phyloP scores from a whole-genome alignment of 2,888 invertebrate species.

The Trichopoda pennipes region DNA sequence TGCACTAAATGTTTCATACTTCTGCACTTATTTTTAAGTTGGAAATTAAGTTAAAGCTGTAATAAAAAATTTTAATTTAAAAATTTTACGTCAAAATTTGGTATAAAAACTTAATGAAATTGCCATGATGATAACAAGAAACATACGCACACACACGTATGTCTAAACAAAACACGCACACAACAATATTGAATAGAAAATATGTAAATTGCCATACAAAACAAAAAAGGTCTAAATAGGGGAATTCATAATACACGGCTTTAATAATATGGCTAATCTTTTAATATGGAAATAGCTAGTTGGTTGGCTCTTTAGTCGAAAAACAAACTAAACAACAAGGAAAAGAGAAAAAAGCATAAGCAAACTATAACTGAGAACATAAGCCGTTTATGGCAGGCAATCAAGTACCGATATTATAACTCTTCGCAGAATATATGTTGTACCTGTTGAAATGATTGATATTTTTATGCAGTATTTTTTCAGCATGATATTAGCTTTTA shows the following conservation, averaged over 20 bases:
- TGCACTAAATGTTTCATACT: not conserved
- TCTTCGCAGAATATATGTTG: constrained; percentile 19
- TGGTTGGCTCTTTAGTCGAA: constrained; percentile 3
- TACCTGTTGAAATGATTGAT: not conserved
- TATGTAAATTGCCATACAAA: constrained; percentile 31
- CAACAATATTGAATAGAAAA: constrained; percentile 23
- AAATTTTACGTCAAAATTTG: constrained; percentile 72
- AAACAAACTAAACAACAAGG: not conserved
- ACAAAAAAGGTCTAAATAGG: constrained; percentile 21
- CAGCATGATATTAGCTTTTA: not conserved
- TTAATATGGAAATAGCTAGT: constrained; percentile 6
- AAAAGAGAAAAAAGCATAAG: not conserved
- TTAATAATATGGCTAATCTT: constrained; percentile 32
- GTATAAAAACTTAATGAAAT: constrained; percentile 76
- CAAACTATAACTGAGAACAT: not conserved
- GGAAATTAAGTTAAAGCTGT: not conserved
- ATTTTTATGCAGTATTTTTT: constrained; percentile 23
- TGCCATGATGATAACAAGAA: constrained; percentile 76
- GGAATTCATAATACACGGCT: constrained; percentile 15
- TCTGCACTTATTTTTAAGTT: not conserved
- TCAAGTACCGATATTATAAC: constrained; percentile 15
- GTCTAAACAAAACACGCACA: not conserved
- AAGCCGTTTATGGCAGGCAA: not conserved
- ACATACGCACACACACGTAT: not conserved
- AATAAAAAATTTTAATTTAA: constrained; percentile 71